A percentile compares a stretch with the other conserved stretches of the same genome.
These are phyloP conservation scores for Alauda arvensis DNA, from an alignment of 2,797 vertebrate genomes.

Conservation along the genomic window DNA sequence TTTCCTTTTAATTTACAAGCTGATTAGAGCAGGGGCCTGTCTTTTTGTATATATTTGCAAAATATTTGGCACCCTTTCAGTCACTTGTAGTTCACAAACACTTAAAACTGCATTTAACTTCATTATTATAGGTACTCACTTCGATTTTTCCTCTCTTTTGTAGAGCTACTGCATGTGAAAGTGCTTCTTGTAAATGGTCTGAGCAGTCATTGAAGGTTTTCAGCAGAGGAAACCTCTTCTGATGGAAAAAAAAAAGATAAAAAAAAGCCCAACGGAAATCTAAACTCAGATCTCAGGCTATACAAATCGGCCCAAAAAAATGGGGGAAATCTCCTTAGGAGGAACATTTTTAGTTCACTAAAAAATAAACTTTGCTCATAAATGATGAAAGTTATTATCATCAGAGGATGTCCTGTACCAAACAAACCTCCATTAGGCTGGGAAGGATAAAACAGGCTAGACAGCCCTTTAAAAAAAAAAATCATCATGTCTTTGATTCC, in stretches of 20 bases:
- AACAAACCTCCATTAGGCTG: conserved; percentile 62
- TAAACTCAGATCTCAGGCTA: not conserved
- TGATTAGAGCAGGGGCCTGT: conserved; percentile 36
- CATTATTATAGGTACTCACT: conserved; percentile 11
- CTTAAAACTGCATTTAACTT: conserved; percentile 18
- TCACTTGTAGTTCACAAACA: conserved; percentile 13
- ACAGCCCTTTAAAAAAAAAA: not conserved
- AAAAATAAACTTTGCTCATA: conserved; percentile 56
- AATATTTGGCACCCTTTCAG: conserved; percentile 43
- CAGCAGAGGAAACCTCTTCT: not conserved
- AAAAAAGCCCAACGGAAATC: not conserved
- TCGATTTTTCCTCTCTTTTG: not conserved
- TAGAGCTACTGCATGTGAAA: not conserved
- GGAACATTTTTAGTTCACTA: conserved; percentile 17
- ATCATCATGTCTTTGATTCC: conserved; percentile 51
- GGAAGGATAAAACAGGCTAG: conserved; percentile 56
- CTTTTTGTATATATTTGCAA: conserved; percentile 48
- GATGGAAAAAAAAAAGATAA: not conserved
- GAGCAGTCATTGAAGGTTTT: not conserved
- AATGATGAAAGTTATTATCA: conserved; percentile 61
- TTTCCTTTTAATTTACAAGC: conserved; percentile 51
- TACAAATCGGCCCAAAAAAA: conserved; percentile 5
- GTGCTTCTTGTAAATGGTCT: not conserved
- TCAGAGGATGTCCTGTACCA: conserved; percentile 58
- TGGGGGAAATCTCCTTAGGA: not conserved